A percentile compares a stretch with the other conserved stretches of the same genome.
phyloP scores from a whole-genome alignment of 2,888 invertebrate species.

The Barypeithes pellucidus region DNA sequence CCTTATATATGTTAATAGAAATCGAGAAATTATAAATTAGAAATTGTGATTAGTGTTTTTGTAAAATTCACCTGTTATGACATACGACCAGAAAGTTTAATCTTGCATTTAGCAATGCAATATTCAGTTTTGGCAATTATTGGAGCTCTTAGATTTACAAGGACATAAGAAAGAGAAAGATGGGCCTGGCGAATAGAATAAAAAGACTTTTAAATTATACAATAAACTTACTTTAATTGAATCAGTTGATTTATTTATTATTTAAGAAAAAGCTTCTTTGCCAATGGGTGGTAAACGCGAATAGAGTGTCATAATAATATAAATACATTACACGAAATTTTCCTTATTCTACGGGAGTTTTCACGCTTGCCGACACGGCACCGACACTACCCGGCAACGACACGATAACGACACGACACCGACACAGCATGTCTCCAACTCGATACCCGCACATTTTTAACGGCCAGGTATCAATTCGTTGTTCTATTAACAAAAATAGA shows the following conservation, averaged over 20 bases:
- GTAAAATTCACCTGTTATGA: conserved; percentile 35
- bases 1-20: conserved; percentile 30
- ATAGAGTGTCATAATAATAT: not conserved
- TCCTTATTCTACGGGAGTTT: too few relatives aligned
- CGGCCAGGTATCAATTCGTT: too few relatives aligned
- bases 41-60: conserved; percentile 41
- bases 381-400: too few relatives aligned
- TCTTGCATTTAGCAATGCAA: conserved; percentile 16
- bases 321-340: too few relatives aligned
- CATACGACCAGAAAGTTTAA: conserved; percentile 27
- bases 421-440: too few relatives aligned
- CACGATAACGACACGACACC: too few relatives aligned
- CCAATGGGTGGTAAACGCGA: conserved; percentile 34
- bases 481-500: too few relatives aligned
- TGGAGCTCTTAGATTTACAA: not conserved
- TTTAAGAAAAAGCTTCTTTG: not conserved
- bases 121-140: conserved; percentile 37
- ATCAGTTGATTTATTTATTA: conserved; percentile 11
- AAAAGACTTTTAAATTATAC: conserved; percentile 5
- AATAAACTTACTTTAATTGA: conserved; percentile 23
- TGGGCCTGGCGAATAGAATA: not conserved
- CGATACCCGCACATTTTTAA: too few relatives aligned
- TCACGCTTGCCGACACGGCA: too few relatives aligned
- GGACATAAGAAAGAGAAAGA: conserved; percentile 23
- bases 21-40: conserved; percentile 45